These are phyloP conservation scores for Caloenas nicobarica DNA, from an alignment of 2,113 vertebrate species.

Conservation along the genomic window DNA sequence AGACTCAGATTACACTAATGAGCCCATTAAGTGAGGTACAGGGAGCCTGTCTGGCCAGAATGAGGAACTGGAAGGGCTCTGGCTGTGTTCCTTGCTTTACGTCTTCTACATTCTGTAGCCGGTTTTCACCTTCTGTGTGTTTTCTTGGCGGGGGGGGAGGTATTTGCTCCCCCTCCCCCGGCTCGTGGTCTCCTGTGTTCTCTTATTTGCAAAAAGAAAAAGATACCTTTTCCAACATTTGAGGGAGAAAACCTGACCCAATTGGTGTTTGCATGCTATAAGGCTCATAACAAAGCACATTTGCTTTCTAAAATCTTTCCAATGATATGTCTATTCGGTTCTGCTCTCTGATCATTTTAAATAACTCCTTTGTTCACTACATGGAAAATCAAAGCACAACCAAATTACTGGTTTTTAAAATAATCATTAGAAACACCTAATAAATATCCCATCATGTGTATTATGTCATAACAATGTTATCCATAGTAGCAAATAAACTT, in stretches of 20 bases:
- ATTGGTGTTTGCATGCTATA: background rate
- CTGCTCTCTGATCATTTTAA: background rate
- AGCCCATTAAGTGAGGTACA: conserved; percentile 40
- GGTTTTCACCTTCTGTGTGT: background rate
- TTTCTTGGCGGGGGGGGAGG: background rate
- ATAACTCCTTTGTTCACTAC: background rate
- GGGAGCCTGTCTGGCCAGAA: conserved; percentile 38
- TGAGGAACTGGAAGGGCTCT: background rate
- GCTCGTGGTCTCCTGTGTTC: background rate
- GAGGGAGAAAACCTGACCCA: background rate
- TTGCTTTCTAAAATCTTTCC: background rate
- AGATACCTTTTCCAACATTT: background rate
- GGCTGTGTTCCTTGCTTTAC: background rate
- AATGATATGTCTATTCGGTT: background rate
- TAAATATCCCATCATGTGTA: background rate
- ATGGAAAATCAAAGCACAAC: background rate
- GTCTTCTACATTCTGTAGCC: background rate
- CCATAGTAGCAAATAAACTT: background rate
- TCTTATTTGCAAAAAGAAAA: background rate
- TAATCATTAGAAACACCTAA: background rate
- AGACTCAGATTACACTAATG: conserved; percentile 58
- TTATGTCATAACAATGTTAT: background rate
- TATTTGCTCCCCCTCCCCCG: background rate
- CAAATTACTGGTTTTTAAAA: background rate
- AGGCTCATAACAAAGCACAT: background rate